A percentile compares a stretch with the other conserved stretches of the same genome.
These are phyloP conservation scores for Maconellicoccus hirsutus DNA, from an alignment of 1,140 invertebrate genomes.

Conservation along the genomic window DNA sequence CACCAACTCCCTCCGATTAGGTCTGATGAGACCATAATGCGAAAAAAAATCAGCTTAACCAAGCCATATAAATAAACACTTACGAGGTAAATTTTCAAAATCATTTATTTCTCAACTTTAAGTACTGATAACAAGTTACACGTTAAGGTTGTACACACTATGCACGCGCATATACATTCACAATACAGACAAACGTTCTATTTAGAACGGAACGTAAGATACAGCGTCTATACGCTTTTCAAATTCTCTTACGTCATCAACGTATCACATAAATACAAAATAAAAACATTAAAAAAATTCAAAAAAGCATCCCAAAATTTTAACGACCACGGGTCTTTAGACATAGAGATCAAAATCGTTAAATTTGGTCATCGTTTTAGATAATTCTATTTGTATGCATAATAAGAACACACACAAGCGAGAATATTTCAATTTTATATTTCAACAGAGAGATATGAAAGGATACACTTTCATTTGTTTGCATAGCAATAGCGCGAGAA, in stretches of 20 bases:
- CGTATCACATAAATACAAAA: slow-evolving; percentile 4
- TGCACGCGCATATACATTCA: background rate
- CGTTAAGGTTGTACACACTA: slow-evolving; percentile 8
- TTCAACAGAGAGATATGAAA: background rate
- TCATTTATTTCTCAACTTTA: slow-evolving; percentile 6
- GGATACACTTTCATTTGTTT: background rate
- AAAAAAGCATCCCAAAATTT: background rate
- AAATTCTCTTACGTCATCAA: background rate
- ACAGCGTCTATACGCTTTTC: background rate
- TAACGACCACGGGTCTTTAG: background rate
- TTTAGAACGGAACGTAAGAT: background rate
- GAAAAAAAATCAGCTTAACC: too few relatives aligned
- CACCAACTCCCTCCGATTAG: too few relatives aligned
- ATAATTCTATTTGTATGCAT: background rate
- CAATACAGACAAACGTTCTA: background rate
- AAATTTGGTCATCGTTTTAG: background rate
- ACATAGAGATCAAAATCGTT: background rate
- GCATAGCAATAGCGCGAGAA: background rate
- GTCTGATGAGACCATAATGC: too few relatives aligned
- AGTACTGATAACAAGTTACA: slow-evolving; percentile 9
- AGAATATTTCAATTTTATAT: background rate
- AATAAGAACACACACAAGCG: background rate
- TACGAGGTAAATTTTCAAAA: background rate
- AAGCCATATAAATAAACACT: too few relatives aligned
- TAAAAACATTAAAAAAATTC: background rate